These are phyloP conservation scores for Emmelina monodactyla DNA, from an alignment of 2,888 invertebrate genomes.

Conservation along the genomic window DNA sequence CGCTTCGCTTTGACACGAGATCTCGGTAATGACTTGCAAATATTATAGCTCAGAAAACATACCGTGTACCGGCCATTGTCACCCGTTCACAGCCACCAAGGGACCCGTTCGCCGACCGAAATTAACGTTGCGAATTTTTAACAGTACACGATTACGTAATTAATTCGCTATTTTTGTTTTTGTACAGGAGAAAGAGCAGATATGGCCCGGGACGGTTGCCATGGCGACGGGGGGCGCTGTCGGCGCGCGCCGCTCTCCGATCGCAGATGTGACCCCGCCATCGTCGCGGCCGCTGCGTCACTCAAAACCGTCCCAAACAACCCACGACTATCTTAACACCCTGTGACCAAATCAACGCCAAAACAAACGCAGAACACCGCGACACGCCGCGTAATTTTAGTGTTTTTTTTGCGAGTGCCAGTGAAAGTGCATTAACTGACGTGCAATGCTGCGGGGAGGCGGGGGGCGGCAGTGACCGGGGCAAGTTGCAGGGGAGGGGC, in stretches of 20 bases:
- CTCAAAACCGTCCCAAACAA: slow-evolving; percentile 28
- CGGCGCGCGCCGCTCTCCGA: slow-evolving; percentile 55
- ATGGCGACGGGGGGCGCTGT: slow-evolving; percentile 50
- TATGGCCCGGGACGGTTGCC: slow-evolving; percentile 54
- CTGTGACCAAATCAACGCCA: no score
- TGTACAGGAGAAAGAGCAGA: slow-evolving; percentile 43
- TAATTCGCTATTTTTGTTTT: slow-evolving; percentile 64
- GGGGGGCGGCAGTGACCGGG: slow-evolving; percentile 37
- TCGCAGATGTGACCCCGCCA: slow-evolving; percentile 52
- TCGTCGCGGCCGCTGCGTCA: slow-evolving; percentile 43
- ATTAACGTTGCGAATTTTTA: slow-evolving; percentile 37
- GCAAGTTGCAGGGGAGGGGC: slow-evolving; percentile 38
- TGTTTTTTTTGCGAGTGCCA: slow-evolving; percentile 26
- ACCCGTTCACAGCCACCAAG: slow-evolving; percentile 21
- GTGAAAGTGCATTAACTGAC: slow-evolving; percentile 34
- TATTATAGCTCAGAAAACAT: no score
- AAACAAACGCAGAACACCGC: no score
- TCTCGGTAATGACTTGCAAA: no score
- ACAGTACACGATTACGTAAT: slow-evolving; percentile 54
- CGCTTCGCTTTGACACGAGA: no score
- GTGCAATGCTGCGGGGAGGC: slow-evolving; percentile 41
- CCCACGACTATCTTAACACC: no score
- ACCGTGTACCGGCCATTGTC: slow-evolving; percentile 24
- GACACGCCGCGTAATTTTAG: no score
- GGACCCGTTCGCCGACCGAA: slow-evolving; percentile 36